These are phyloP conservation scores for Podarcis cretensis DNA, from an alignment of 2,113 vertebrate species.

Conservation along the genomic window DNA sequence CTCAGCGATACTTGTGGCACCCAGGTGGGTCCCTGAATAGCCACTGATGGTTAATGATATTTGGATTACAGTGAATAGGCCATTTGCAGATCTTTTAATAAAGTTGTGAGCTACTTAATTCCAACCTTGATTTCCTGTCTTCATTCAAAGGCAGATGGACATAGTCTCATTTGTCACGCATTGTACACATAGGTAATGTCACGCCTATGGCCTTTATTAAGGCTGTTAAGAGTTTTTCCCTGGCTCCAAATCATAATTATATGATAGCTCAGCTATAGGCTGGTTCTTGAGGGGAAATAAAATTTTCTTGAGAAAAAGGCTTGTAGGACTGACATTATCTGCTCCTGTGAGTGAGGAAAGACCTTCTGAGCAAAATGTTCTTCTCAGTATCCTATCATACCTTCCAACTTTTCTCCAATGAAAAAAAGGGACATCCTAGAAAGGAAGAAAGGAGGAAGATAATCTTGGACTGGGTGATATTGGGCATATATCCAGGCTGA, in stretches of 20 bases:
- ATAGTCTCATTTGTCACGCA: neutral
- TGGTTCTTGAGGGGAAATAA: neutral
- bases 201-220: too few relatives aligned
- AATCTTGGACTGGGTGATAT: neutral
- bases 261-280: neutral
- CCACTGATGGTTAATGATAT: neutral
- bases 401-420: too few relatives aligned
- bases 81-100: neutral
- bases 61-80: neutral
- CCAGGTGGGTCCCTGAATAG: neutral
- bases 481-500: neutral
- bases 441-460: too few relatives aligned
- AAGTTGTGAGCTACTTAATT: neutral
- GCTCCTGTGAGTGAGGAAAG: neutral
- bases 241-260: neutral
- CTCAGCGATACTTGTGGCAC: neutral
- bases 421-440: too few relatives aligned
- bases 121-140: neutral
- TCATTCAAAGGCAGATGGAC: neutral
- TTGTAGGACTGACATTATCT: neutral
- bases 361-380: neutral
- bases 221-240: too few relatives aligned
- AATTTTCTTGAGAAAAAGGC: neutral
- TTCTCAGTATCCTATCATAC: neutral
- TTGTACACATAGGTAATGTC: too few relatives aligned